phyloP scores from a whole-genome alignment of 2,113 vertebrate species.

The Perognathus longimembris region DNA sequence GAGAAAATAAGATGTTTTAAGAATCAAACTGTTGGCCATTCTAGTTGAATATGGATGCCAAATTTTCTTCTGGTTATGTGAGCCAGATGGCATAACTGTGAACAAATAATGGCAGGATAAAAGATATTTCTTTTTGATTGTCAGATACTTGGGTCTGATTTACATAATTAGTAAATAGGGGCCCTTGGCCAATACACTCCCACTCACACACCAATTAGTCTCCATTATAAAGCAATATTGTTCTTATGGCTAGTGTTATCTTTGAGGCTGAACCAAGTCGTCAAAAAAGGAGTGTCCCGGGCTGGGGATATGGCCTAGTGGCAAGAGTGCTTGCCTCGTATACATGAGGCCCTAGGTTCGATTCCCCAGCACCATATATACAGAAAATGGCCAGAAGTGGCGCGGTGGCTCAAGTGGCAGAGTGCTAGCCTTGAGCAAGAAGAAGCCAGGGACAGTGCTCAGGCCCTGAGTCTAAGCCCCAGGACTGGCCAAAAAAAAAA shows the following conservation, averaged over 20 bases:
- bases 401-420: too few species aligned
- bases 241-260: constrained; percentile 22
- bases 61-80: constrained; percentile 40
- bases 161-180: constrained; percentile 19
- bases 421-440: too few species aligned
- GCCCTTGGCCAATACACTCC: neutral
- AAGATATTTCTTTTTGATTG: constrained; percentile 42
- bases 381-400: too few species aligned
- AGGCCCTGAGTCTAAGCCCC: neutral
- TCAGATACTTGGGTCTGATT: constrained; percentile 48
- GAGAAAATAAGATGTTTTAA: constrained; percentile 54
- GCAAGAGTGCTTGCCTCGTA: too few species aligned
- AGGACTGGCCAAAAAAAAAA: too few species aligned
- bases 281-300: neutral
- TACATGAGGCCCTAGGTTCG: too few species aligned
- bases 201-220: neutral
- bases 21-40: neutral
- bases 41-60: constrained; percentile 33
- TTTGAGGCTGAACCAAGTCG: constrained; percentile 3
- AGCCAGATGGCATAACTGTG: constrained; percentile 61
- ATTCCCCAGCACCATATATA: too few species aligned
- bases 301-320: too few species aligned
- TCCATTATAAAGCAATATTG: neutral
- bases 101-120: constrained; percentile 19
- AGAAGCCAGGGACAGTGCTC: too few species aligned